These are phyloP conservation scores for Trichogramma pretiosum DNA, from an alignment of 1,140 invertebrate species.

Conservation along the genomic window DNA sequence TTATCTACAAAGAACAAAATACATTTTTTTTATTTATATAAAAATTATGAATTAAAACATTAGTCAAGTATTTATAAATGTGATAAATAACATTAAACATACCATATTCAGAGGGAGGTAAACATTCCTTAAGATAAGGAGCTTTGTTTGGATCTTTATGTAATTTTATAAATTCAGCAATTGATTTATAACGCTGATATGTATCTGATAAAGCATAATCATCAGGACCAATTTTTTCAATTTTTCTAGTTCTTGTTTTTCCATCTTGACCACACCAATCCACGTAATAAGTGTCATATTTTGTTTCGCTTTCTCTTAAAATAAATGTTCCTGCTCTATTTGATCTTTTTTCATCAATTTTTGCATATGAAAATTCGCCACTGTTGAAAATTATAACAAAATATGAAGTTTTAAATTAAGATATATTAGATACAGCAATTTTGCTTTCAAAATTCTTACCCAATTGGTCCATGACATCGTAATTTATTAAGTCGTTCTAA, in stretches of 20 bases:
- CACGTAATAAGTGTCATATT: conserved; percentile 69
- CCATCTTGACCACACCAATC: conserved; percentile 68
- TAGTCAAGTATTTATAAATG: background rate
- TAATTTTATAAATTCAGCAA: conserved; percentile 53
- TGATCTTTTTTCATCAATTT: conserved; percentile 66
- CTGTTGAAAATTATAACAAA: conserved; percentile 43
- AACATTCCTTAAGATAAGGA: conserved; percentile 61
- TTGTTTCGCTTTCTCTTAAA: conserved; percentile 67
- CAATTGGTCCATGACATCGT: conserved; percentile 83
- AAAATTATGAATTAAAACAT: background rate
- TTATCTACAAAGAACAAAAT: conserved; percentile 55
- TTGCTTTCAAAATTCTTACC: conserved; percentile 44
- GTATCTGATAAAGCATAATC: conserved; percentile 47
- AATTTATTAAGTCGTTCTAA: conserved; percentile 60
- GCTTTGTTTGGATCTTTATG: conserved; percentile 51
- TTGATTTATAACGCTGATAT: conserved; percentile 48
- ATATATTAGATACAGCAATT: background rate
- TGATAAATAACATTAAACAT: too few species aligned
- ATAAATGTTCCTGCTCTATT: conserved; percentile 71
- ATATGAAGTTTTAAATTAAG: background rate
- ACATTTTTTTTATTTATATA: background rate
- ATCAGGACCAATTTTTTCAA: conserved; percentile 46
- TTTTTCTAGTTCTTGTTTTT: conserved; percentile 62
- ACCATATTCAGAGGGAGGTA: conserved; percentile 81
- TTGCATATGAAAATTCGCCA: conserved; percentile 71